Percentiles rank a stretch among this genome's conserved stretches.
These are phyloP conservation scores for Drosophila oshimai DNA, from an alignment of 1,140 invertebrate species.

Conservation along the genomic window DNA sequence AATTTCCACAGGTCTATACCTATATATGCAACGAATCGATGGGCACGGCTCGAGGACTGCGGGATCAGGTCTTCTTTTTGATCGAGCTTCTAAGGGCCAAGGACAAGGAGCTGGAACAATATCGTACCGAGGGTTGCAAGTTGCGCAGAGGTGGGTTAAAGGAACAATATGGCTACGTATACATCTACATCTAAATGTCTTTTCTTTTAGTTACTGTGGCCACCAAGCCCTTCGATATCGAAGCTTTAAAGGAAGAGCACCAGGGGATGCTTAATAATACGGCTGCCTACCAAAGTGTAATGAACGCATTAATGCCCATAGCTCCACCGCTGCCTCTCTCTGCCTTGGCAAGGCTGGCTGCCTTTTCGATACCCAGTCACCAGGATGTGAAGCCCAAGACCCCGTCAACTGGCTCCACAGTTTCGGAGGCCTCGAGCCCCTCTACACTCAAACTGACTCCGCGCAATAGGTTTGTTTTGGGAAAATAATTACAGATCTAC, in stretches of 20 bases:
- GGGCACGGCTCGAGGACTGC: neutral
- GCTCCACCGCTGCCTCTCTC: no score
- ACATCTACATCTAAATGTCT: neutral
- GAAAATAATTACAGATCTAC: neutral
- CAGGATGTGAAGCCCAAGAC: neutral
- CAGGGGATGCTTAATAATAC: neutral
- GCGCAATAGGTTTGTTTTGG: conserved; percentile 21
- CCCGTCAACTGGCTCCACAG: neutral
- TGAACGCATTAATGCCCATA: neutral
- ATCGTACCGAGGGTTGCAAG: conserved; percentile 42
- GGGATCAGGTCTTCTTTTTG: neutral
- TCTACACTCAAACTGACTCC: neutral
- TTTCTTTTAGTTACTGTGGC: conserved; percentile 43
- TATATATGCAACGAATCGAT: neutral
- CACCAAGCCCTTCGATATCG: conserved; percentile 47
- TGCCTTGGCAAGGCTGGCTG: no score
- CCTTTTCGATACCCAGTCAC: no score
- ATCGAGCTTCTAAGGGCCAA: conserved; percentile 44
- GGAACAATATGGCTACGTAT: no score
- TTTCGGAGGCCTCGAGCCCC: neutral
- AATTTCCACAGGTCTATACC: conserved; percentile 37
- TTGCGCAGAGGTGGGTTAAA: conserved; percentile 44
- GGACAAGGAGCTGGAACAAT: conserved; percentile 66
- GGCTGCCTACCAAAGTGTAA: neutral
- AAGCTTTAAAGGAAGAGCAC: conserved; percentile 28